A percentile compares a stretch with the other conserved stretches of the same genome.
Evolutionary conservation across 2,113 vertebrate species (phyloP).

Genomic region (Catagonus wagneri): DNA sequence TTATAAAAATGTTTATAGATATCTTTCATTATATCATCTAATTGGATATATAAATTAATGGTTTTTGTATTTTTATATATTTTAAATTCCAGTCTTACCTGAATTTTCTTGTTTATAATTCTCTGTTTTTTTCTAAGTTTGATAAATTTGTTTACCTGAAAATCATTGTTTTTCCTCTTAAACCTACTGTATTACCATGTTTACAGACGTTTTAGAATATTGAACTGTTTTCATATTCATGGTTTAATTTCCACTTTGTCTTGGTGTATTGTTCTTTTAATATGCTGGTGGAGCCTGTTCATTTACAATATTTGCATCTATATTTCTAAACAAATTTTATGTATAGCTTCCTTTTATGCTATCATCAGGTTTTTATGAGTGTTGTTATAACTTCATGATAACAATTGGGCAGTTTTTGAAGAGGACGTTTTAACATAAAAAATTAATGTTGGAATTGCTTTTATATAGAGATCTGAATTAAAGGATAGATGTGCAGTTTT

Average conservation of each 20-base stretch:
- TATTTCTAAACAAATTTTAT: neutral
- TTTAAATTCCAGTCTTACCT: constrained; percentile 11
- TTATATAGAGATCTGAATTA: neutral
- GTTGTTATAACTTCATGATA: neutral
- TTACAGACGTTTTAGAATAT: neutral
- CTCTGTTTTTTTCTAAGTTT: neutral
- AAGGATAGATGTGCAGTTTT: constrained; percentile 15
- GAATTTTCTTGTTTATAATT: neutral
- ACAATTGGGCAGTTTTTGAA: constrained; percentile 21
- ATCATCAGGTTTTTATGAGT: neutral
- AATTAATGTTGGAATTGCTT: constrained; percentile 19
- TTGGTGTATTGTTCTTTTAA: neutral
- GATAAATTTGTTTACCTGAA: neutral
- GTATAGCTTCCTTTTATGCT: neutral
- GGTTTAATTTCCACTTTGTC: neutral
- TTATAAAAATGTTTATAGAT: neutral
- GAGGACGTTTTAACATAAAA: constrained; percentile 39
- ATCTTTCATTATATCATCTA: neutral
- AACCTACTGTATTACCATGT: neutral
- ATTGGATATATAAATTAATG: neutral
- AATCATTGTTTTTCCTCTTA: neutral
- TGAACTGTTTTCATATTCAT: neutral
- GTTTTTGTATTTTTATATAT: neutral
- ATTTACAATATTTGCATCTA: neutral
- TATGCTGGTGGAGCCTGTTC: neutral